A percentile compares a stretch with the other conserved stretches of the same genome.
Evolutionary conservation across 2,888 invertebrate genomes (phyloP).

Genomic region (Yponomeuta malinellus): DNA sequence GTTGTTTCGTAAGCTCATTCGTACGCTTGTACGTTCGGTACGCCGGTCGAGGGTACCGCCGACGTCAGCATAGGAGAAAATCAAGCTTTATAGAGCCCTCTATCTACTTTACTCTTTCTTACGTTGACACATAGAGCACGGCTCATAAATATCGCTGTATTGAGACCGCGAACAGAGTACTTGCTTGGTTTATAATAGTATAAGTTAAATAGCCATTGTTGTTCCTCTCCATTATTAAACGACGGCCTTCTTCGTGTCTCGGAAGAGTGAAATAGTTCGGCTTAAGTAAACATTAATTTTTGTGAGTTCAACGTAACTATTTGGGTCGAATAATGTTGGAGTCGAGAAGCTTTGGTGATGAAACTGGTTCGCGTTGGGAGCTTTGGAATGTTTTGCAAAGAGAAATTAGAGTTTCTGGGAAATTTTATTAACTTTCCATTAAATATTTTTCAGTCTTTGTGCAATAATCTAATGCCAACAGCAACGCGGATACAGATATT

Average conservation of each 20-base stretch:
- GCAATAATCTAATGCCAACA: conserved; percentile 31
- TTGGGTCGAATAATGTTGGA: conserved; percentile 42
- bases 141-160: too few species aligned
- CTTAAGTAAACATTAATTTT: background rate
- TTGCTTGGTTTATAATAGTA: background rate
- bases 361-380: conserved; percentile 41
- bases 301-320: conserved; percentile 34
- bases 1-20: too few species aligned
- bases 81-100: too few species aligned
- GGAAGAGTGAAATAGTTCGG: conserved; percentile 24
- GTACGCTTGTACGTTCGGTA: too few species aligned
- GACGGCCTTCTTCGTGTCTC: conserved; percentile 53
- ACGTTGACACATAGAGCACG: too few species aligned
- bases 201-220: conserved; percentile 26
- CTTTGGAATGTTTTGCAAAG: conserved; percentile 27
- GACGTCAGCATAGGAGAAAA: too few species aligned
- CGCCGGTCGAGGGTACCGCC: too few species aligned
- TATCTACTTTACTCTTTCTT: too few species aligned
- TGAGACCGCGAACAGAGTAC: too few species aligned
- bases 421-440: too few species aligned
- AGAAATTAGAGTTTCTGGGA: background rate
- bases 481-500: conserved; percentile 46
- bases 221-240: background rate
- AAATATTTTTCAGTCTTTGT: conserved; percentile 22
- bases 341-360: conserved; percentile 38